Base-by-base conservation (phyloP, 2,113 vertebrate genomes). In the Solenodon paradoxus region DNA sequence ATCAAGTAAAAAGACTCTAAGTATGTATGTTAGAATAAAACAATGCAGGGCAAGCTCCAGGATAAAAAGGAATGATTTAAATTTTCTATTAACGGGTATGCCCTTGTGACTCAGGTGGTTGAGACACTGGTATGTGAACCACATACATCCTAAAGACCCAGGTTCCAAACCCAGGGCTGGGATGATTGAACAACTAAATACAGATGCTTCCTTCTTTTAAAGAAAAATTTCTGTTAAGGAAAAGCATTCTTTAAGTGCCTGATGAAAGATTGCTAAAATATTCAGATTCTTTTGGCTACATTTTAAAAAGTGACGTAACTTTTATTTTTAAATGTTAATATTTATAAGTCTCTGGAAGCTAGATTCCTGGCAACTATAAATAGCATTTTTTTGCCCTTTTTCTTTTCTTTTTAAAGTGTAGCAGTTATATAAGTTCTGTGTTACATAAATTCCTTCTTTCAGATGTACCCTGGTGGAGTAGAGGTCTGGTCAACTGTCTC, bases 261-360 rank as follows among this genome's bases (percentile, higher is more conserved):
- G 59, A 88, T 61, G 40, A 80, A 61, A 87, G n/a, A 86, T 42
- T 5, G 3, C 42, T 84, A 40, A 90, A 28, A 71, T 64, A 78
- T n/a, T 84, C 28, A 68, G 24, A 87, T 61, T 75, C 40, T 19
- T 88, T 20, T 74, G 63, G 71, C 77, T 88, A 82, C 75, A 90
- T 88, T 94, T 97, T 57, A 66, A 84, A 77, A 96, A 80, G 61
- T 82, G 93, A 95, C 77, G 7, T 71, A 85, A 93, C 38, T 68
- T 77, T 96, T 90, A 92, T 92, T 95, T 97, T 97, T 82, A 92
- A 96, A 89, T 72, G 32, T 63, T 95, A 93, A 77, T 83, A 95
- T 91, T 96, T 91, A 93, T 88, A 77, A 93, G 91, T 93, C 72
- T 81, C 79, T 96, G 55, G 19, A 95, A 85, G 64, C 69, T 80